These are phyloP conservation scores for Danio aesculapii DNA, from an alignment of 2,797 vertebrate species.

Conservation along the genomic window DNA sequence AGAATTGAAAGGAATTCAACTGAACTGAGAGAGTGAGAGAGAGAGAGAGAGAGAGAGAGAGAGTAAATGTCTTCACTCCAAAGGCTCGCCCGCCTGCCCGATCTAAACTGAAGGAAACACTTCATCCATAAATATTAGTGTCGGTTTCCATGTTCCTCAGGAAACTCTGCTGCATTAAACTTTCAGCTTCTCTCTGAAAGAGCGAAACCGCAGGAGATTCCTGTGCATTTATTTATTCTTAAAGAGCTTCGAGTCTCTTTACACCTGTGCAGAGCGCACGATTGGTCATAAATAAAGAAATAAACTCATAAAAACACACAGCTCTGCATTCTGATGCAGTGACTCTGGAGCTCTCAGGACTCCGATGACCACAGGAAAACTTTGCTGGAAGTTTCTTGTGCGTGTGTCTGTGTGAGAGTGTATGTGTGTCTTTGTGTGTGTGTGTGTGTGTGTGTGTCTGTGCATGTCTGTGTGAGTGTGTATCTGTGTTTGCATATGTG, in stretches of 20 bases:
- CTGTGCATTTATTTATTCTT: conserved; percentile 18
- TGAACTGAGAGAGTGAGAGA: no score
- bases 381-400: no score
- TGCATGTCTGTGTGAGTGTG: no score
- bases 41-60: no score
- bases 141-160: conserved; percentile 34
- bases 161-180: conserved; percentile 40
- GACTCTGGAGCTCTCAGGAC: no score
- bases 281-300: conserved; percentile 28
- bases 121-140: conserved; percentile 50
- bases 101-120: conserved; percentile 44
- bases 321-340: neutral
- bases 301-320: neutral
- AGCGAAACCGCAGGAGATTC: conserved; percentile 33
- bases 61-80: conserved; percentile 31
- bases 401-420: no score
- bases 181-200: conserved; percentile 41
- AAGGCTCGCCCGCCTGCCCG: conserved; percentile 42
- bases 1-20: no score
- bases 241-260: conserved; percentile 25
- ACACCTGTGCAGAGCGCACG: conserved; percentile 34
- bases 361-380: no score
- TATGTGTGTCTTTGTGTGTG: no score
- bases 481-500: no score
- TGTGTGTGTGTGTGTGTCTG: no score